Base-by-base conservation (phyloP, 1,140 invertebrate genomes). In the Tetranychus urticae region DNA sequence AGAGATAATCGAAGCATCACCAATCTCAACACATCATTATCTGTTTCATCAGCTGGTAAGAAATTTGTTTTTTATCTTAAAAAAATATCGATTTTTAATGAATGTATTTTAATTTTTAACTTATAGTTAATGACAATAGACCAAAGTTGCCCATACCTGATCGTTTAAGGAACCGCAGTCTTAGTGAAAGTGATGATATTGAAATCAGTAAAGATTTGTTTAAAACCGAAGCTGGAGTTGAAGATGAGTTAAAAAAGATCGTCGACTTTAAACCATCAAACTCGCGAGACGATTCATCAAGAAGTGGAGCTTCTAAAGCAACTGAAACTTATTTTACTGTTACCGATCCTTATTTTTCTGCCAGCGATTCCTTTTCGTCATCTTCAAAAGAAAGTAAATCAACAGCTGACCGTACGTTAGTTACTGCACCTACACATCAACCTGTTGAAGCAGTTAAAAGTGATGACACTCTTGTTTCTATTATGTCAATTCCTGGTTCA, bases 321-420 rank as follows among this genome's bases (percentile, higher is more conserved):
- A 36, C 55, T 3, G 33, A 36, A 36, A 36, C 55, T 56, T 35
- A 56, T 37, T 33, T 31, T 12, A 60, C 58, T 46, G 14, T 86
- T 66, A 87, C 85, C 0, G 87, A 90, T 72, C 81, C 83, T 35
- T 91, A 88, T 73, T 89, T 87, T 68, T 89, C 86, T 0, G 87
- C 87, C 0, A 86, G 89, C 70, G 87, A 91, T 72, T 85, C 88
- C 76, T 61, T 37, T n/a, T 47, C 58, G 7, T 14, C 13, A 3
- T 59, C 58, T 2, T 46, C 42, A 13, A 42, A 42, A 42, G 39
- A 42, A 6, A 6, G 5, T 42, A 42, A 42, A 42, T 42, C 39
- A 42, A 48, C 12, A 36, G 58, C 34, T 56, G 33, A 39, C 23
- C 14, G n/a, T 2, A 46, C 42, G 1, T 59, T 59, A 3, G 36